These are phyloP conservation scores for Pardalotus punctatus DNA, from an alignment of 2,113 vertebrate genomes.

Conservation along the genomic window DNA sequence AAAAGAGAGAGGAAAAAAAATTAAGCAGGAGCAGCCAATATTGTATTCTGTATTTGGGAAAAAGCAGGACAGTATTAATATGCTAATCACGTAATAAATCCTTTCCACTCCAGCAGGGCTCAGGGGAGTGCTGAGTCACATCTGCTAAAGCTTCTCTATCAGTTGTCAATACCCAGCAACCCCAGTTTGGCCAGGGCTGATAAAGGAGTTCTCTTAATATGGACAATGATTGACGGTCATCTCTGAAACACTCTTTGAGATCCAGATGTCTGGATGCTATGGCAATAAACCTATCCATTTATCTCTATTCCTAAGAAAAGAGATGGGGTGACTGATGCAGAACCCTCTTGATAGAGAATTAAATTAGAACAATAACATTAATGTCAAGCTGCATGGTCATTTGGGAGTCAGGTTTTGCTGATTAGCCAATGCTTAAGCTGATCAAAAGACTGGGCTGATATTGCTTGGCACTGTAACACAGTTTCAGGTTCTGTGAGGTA, in stretches of 20 bases:
- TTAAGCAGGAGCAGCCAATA: not conserved
- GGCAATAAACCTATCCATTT: not conserved
- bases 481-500: not conserved
- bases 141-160: not conserved
- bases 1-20: too few species aligned
- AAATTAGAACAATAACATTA: not conserved
- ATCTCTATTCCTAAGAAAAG: not conserved
- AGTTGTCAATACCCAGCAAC: not conserved
- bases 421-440: not conserved
- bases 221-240: not conserved
- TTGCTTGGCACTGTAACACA: not conserved
- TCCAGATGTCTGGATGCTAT: not conserved
- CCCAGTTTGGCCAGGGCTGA: not conserved
- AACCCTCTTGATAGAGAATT: not conserved
- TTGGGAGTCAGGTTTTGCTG: not conserved
- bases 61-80: not conserved
- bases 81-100: slow-evolving; percentile 5
- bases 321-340: not conserved
- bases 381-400: not conserved
- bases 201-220: not conserved
- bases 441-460: not conserved
- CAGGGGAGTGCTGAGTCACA: not conserved
- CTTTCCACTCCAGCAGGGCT: not conserved
- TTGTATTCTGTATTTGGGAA: not conserved
- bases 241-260: not conserved